These are phyloP conservation scores for Proisotoma minuta DNA, from an alignment of 2,888 invertebrate species.

Conservation along the genomic window DNA sequence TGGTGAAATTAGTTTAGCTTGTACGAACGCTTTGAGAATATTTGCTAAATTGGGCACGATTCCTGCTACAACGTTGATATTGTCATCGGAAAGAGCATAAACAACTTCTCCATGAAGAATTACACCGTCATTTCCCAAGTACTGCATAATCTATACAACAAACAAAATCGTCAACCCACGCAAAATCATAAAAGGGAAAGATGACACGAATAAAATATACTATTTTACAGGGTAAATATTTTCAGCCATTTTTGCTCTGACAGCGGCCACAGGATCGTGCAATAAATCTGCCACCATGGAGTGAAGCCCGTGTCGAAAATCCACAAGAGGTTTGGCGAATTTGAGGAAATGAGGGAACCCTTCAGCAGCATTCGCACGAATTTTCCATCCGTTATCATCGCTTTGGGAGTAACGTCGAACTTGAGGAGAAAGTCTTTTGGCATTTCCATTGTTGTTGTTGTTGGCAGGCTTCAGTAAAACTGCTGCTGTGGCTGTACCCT, in stretches of 20 bases:
- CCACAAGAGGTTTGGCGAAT: slow-evolving; percentile 40
- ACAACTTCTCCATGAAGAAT: slow-evolving; percentile 42
- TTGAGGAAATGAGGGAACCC: slow-evolving; percentile 35
- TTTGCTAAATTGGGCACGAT: slow-evolving; percentile 36
- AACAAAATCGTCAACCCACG: background rate
- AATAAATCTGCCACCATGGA: slow-evolving; percentile 34
- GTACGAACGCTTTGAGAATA: slow-evolving; percentile 40
- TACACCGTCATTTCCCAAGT: slow-evolving; percentile 26
- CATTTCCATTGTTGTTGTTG: slow-evolving; percentile 7
- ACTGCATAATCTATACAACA: slow-evolving; percentile 36
- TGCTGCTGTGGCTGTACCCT: background rate
- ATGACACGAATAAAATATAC: background rate
- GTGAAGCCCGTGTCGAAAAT: slow-evolving; percentile 42
- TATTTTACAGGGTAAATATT: slow-evolving; percentile 23
- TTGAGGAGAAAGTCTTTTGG: too few species aligned
- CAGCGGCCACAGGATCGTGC: slow-evolving; percentile 34
- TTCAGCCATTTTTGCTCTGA: slow-evolving; percentile 35
- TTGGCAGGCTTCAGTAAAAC: slow-evolving; percentile 6
- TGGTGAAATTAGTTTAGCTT: slow-evolving; percentile 41
- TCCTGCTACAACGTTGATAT: slow-evolving; percentile 38
- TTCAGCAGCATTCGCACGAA: slow-evolving; percentile 35
- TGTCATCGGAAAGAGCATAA: slow-evolving; percentile 40
- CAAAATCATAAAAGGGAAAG: background rate
- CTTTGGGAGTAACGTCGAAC: too few species aligned
- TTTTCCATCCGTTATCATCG: slow-evolving; percentile 1